phyloP scores from a whole-genome alignment of 2,888 invertebrate species.

The Chrysolina haemoptera region DNA sequence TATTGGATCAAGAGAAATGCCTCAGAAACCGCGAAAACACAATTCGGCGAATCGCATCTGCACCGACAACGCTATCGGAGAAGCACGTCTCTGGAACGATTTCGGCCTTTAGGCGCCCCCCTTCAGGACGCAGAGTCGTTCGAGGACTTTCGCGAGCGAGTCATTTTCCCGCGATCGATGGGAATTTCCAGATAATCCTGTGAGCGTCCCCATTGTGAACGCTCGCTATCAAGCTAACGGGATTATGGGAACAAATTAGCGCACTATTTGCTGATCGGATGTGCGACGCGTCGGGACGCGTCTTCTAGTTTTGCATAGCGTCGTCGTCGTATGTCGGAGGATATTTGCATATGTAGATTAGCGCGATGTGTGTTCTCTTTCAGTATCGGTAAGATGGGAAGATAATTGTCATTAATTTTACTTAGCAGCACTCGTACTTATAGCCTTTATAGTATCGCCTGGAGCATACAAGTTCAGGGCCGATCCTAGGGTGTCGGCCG shows the following conservation, averaged over 20 bases:
- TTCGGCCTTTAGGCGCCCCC: slow-evolving; percentile 5
- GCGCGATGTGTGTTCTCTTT: background rate
- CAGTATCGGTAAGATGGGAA: slow-evolving; percentile 5
- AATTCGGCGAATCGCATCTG: background rate
- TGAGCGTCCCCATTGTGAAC: slow-evolving; percentile 50
- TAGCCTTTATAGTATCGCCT: too few relatives aligned
- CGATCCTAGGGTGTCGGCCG: too few relatives aligned
- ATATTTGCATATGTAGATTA: slow-evolving; percentile 29
- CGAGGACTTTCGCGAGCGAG: background rate
- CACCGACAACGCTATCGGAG: background rate
- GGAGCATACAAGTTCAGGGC: too few relatives aligned
- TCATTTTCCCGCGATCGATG: slow-evolving; percentile 13
- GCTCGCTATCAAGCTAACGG: slow-evolving; percentile 55
- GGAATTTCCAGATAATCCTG: slow-evolving; percentile 63
- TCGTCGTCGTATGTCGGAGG: background rate
- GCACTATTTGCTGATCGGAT: slow-evolving; percentile 63
- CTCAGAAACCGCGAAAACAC: slow-evolving; percentile 18
- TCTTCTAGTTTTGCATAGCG: slow-evolving; percentile 24
- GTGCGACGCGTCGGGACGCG: slow-evolving; percentile 41
- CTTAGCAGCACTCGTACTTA: background rate
- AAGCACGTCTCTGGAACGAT: background rate
- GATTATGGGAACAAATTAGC: slow-evolving; percentile 61
- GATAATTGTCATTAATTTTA: slow-evolving; percentile 20
- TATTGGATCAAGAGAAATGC: slow-evolving; percentile 14
- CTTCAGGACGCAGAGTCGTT: background rate